Base-by-base conservation (phyloP, 1,140 invertebrate species). In the Drosophila mojavensis region DNA sequence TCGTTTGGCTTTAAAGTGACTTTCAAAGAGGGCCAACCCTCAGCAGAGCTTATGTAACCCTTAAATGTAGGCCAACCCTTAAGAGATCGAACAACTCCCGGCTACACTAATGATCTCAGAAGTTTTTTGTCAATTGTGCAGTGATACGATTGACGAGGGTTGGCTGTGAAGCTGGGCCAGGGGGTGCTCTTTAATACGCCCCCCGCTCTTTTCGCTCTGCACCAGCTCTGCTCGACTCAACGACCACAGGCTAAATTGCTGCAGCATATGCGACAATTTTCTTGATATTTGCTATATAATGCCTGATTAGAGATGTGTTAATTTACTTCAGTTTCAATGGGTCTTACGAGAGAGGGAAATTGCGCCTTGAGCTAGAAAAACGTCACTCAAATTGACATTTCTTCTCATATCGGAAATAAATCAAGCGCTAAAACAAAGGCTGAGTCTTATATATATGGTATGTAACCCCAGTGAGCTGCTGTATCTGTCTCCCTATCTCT, bases 221-320 rank as follows among this genome's bases (percentile, higher is more conserved):
- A 2, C 3, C 48, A 0, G n/a, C 6, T 4, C 43, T 11, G 36
- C 10, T 39, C 36, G 11, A 10, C 5, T 39, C 36, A 11, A 13
- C 69, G 70, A 84, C 84, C 81, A 50, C 84, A 83, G 73, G 58
- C 67, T 69, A 84, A 89, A 89, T 90, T 89, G 84, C 81, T 78
- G 68, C 63, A 74, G 68, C 85, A 89, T 89, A 89, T 89, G 85
- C 61, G 85, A 85, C 70, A 75, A 90, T 89, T 89, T 88, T 66
- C 26, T 47, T 61, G 7, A 74, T 67, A 76, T 66, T 78, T 71
- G 50, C 56, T 39, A 45, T 41, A 24, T 83, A 88, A 88, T 63
- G 78, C 67, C 50, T 83, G 84, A 88, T 88, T 89, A 75, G 48
- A 50, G 41, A 24, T 51, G 41, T 41, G 53, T 55, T 63, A 79